These are phyloP conservation scores for Oreohelix idahoensis DNA, from an alignment of 1,140 invertebrate species.

Conservation along the genomic window DNA sequence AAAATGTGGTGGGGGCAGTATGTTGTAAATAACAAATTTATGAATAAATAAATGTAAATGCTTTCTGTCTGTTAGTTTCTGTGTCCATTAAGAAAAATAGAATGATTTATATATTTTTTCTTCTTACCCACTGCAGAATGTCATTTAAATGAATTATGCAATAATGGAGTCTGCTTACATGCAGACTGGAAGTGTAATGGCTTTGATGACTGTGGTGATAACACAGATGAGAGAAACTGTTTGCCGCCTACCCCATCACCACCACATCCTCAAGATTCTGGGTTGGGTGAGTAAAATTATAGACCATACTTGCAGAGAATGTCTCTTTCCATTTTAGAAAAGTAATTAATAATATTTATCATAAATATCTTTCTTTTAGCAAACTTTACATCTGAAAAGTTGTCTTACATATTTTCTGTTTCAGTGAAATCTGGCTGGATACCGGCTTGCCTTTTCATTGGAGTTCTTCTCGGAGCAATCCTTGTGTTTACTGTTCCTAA, in stretches of 20 bases:
- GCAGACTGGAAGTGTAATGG: slow-evolving; percentile 53
- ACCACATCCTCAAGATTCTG: slow-evolving; percentile 21
- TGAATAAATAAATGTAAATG: too few species aligned
- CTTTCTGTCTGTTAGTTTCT: too few species aligned
- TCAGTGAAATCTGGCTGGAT: slow-evolving; percentile 26
- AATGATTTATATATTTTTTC: too few species aligned
- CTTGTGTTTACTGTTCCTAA: neutral
- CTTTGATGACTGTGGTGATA: slow-evolving; percentile 53
- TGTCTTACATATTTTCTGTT: neutral
- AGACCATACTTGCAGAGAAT: too few species aligned
- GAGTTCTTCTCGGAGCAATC: neutral
- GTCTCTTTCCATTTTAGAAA: too few species aligned
- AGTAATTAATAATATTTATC: too few species aligned
- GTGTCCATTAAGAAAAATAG: too few species aligned
- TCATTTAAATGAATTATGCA: slow-evolving; percentile 31
- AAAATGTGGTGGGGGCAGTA: too few species aligned
- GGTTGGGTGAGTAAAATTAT: slow-evolving; percentile 5
- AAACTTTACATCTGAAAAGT: neutral
- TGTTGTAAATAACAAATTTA: too few species aligned
- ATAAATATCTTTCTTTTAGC: too few species aligned
- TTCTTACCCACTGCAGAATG: neutral
- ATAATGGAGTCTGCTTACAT: slow-evolving; percentile 52
- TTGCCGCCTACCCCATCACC: neutral
- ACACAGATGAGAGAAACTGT: slow-evolving; percentile 47
- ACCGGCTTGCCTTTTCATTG: slow-evolving; percentile 3